Evolutionary conservation across 2,888 invertebrate species (phyloP), one percentile per base, ranked within the genome.

Genomic region (Spodoptera picta): DNA sequence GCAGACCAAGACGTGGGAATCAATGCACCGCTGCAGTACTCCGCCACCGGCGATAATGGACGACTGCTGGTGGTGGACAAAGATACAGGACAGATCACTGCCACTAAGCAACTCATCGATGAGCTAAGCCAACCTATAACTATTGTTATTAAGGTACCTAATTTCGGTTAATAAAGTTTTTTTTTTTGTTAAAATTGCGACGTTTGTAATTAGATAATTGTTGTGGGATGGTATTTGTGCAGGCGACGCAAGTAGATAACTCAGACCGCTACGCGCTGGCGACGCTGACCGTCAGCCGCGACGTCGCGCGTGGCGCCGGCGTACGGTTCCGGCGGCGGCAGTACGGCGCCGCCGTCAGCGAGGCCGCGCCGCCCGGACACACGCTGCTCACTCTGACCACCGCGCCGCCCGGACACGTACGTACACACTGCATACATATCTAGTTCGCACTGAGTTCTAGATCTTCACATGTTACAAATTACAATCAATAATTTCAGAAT

Each of bases 181-280:
- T 11, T 10, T 14, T 19, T 19, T 19, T 19, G 2, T 19, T 2
- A 1, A 19, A 19, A 19, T 19, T 19, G 19, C 2, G 19, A 19
- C 19, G 19, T 19, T 19, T 19, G 19, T 19, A 19, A 19, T 19
- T 19, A 14, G 14, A 14, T 14, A 19, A 36, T 36, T 36, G 36
- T 9, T 36, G 36, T 36, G 36, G 1, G 1, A 27, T 3, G 7
- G 11, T 19, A 9, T 45, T 0, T 14, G 12, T 24, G 1, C 91
- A 97, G 96, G 97, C 97, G 9, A 97, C 96, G 1, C 97, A 97
- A 86, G 95, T 96, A 66, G 98, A 98, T 91, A 98, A 98, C 94
- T 94, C 97, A 0, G 98, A 98, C 92, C 96, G 98, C 57, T 98
- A 98, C 88, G 98, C 98, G 0, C 93, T 98, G 65, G 97, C 98